Evolutionary conservation across 2,888 invertebrate genomes (phyloP).

Genomic region (Drosophila birchii): DNA sequence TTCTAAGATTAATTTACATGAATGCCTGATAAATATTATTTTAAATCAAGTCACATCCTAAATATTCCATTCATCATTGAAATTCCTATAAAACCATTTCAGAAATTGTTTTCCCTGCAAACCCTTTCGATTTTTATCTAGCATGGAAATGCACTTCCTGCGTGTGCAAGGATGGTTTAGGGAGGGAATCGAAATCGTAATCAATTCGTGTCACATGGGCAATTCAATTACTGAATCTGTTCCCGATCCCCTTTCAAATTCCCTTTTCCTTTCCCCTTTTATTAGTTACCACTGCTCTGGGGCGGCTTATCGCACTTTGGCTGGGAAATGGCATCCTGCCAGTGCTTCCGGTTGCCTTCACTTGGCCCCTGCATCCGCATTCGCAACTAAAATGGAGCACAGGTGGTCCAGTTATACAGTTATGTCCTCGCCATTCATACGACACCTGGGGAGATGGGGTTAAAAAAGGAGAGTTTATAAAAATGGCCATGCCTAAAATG

Average conservation of each 20-base stretch:
- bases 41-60: background rate
- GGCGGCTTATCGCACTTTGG: slow-evolving; percentile 59
- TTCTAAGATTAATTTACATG: background rate
- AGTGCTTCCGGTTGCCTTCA: slow-evolving; percentile 57
- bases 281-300: slow-evolving; percentile 16
- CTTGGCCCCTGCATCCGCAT: slow-evolving; percentile 27
- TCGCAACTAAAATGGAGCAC: slow-evolving; percentile 19
- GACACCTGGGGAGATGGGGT: background rate
- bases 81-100: background rate
- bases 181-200: slow-evolving; percentile 52
- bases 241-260: slow-evolving; percentile 8
- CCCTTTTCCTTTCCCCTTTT: slow-evolving; percentile 18
- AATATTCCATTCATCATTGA: background rate
- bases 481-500: slow-evolving; percentile 1
- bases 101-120: background rate
- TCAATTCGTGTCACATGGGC: slow-evolving; percentile 73
- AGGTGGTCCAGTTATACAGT: slow-evolving; percentile 51
- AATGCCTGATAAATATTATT: background rate
- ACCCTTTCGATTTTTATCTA: slow-evolving; percentile 47
- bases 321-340: slow-evolving; percentile 68
- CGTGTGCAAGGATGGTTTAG: slow-evolving; percentile 4
- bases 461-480: background rate
- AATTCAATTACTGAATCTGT: slow-evolving; percentile 64
- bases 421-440: slow-evolving; percentile 18
- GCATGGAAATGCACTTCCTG: slow-evolving; percentile 63